Percentiles rank a stretch among this genome's conserved stretches.
Conservation (phyloP, 2,113 vertebrate species). For the Nycticorax nycticorax region DNA sequence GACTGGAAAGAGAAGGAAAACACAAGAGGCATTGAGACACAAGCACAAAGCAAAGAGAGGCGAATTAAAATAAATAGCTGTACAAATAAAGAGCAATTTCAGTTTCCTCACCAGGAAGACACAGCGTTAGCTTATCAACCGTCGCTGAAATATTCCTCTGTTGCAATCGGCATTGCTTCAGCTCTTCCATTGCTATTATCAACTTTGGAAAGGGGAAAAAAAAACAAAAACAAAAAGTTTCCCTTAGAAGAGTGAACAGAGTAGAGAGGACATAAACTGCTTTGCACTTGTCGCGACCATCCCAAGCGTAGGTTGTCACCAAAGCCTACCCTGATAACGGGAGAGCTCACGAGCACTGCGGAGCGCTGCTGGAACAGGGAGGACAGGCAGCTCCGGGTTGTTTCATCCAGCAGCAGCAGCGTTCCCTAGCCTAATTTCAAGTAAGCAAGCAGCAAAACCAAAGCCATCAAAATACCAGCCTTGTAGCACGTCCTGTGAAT, state of each 20-base stretch:
- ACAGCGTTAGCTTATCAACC: conserved; percentile 91
- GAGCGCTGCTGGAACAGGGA: rapidly evolving
- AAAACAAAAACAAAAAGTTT: neutral
- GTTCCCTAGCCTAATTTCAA: neutral
- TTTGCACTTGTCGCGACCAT: neutral
- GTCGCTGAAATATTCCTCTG: conserved; percentile 96
- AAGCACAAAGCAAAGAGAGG: neutral
- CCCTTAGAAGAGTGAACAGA: neutral
- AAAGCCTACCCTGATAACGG: neutral
- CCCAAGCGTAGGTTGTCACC: neutral
- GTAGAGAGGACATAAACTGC: conserved; percentile 2
- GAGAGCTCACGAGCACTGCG: neutral
- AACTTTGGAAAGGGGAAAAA: conserved; percentile 72
- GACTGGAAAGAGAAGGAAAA: conserved; percentile 76
- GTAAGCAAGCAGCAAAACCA: neutral
- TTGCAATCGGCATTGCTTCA: conserved; percentile 90
- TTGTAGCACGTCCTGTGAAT: neutral
- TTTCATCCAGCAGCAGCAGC: rapidly evolving
- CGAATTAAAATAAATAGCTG: neutral
- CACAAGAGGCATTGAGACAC: conserved; percentile 6
- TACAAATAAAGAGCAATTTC: neutral
- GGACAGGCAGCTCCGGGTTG: neutral
- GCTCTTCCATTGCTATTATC: conserved; percentile 87
- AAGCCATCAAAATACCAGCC: neutral
- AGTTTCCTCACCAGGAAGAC: conserved; percentile 87